Evolutionary conservation across 2,888 invertebrate species (phyloP).

Genomic region (Miltochrista miniata): DNA sequence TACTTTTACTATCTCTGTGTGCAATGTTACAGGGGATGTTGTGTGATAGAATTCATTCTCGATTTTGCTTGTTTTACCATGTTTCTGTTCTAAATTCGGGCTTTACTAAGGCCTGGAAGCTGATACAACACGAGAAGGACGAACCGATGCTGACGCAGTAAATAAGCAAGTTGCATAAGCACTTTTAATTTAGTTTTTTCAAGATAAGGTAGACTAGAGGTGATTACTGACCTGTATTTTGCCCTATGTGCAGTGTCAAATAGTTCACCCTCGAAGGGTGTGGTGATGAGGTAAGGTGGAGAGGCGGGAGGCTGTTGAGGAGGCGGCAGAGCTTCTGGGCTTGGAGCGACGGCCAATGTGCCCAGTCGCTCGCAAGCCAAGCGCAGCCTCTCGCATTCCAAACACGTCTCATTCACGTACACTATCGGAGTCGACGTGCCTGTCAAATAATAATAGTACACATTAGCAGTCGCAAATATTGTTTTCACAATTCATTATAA

Average conservation of each 20-base stretch:
- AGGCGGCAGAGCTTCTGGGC: conserved; percentile 65
- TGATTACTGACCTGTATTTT: conserved; percentile 67
- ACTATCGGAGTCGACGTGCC: conserved; percentile 72
- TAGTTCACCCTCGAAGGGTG: conserved; percentile 88
- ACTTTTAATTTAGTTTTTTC: too few species aligned
- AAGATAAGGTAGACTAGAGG: too few species aligned
- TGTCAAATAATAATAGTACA: conserved; percentile 35
- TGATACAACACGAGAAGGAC: too few species aligned
- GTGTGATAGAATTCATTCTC: too few species aligned
- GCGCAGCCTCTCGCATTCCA: conserved; percentile 78
- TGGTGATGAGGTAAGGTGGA: conserved; percentile 84
- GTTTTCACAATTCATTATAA: too few species aligned
- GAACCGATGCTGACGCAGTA: too few species aligned
- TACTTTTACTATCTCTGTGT: conserved; percentile 15
- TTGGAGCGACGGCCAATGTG: conserved; percentile 68
- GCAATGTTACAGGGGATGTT: conserved; percentile 44
- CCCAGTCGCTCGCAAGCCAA: conserved; percentile 78
- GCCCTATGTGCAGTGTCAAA: conserved; percentile 86
- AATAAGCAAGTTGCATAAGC: too few species aligned
- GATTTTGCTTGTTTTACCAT: too few species aligned
- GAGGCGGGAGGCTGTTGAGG: conserved; percentile 64
- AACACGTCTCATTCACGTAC: conserved; percentile 74
- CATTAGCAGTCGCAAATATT: background rate
- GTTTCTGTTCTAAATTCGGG: too few species aligned
- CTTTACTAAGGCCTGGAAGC: too few species aligned